Evolutionary conservation across 2,113 vertebrate genomes (phyloP).

Genomic region (Leiothrix lutea): DNA sequence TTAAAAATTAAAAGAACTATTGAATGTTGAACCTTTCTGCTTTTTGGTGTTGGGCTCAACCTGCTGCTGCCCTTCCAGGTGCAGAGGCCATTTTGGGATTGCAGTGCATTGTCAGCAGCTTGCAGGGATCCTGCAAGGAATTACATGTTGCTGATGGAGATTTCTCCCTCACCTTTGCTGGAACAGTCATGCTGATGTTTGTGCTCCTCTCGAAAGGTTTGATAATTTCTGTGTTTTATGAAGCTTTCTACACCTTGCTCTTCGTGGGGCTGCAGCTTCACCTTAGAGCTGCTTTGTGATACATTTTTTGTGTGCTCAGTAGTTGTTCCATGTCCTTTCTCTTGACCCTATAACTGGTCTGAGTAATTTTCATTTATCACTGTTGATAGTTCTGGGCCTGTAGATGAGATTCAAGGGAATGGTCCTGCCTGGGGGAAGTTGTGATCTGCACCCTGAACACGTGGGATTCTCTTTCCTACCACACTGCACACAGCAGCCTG

Average conservation of each 20-base stretch:
- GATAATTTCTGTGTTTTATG: background rate
- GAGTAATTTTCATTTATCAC: background rate
- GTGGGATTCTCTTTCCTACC: background rate
- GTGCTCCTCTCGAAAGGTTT: background rate
- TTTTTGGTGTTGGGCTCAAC: background rate
- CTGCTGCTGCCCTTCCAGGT: background rate
- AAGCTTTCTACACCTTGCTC: rapidly evolving
- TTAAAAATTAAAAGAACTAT: background rate
- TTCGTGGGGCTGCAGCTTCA: background rate
- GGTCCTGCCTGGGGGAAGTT: background rate
- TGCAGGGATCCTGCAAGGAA: background rate
- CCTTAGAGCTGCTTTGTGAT: background rate
- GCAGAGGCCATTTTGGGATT: background rate
- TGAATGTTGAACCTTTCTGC: background rate
- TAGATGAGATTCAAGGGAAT: background rate
- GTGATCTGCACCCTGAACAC: background rate
- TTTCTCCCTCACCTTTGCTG: background rate
- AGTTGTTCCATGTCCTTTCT: background rate
- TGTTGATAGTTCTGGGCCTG: background rate
- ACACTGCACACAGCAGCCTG: rapidly evolving
- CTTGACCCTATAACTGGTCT: background rate
- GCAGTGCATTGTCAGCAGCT: background rate
- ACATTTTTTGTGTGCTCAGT: background rate
- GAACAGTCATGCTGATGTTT: background rate
- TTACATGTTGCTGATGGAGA: rapidly evolving